These are phyloP conservation scores for Melierax canorus DNA, from an alignment of 2,113 vertebrate genomes.

Conservation along the genomic window DNA sequence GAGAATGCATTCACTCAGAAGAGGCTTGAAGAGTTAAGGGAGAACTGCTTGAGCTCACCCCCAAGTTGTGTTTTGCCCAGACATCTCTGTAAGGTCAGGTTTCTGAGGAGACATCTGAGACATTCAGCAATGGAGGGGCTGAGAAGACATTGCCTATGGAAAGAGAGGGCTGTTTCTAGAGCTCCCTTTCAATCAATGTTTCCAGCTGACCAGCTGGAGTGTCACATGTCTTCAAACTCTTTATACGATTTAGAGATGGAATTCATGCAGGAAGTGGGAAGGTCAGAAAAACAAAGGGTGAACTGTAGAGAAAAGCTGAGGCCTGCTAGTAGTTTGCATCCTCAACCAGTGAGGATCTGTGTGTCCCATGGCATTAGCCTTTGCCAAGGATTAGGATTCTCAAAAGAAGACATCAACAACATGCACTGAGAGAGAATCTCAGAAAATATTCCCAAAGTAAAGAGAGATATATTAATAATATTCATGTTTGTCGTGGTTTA, in stretches of 20 bases:
- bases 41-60: not conserved
- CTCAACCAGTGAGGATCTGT: not conserved
- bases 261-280: not conserved
- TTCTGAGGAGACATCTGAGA: not conserved
- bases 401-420: not conserved
- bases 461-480: not conserved
- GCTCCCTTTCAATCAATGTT: not conserved
- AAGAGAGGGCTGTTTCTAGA: not conserved
- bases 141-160: not conserved
- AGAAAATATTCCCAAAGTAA: not conserved
- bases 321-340: not conserved
- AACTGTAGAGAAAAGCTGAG: not conserved
- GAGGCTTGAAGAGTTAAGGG: not conserved
- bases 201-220: not conserved
- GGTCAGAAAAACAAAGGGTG: not conserved
- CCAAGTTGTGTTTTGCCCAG: not conserved
- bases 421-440: not conserved
- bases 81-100: not conserved
- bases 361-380: not conserved
- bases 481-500: too few species aligned
- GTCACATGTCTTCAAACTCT: not conserved
- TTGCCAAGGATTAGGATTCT: not conserved
- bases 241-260: not conserved
- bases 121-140: not conserved
- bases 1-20: not conserved